A percentile compares a stretch with the other conserved stretches of the same genome.
These are phyloP conservation scores for Matsumurasca onukii DNA, from an alignment of 1,140 invertebrate genomes.

Conservation along the genomic window DNA sequence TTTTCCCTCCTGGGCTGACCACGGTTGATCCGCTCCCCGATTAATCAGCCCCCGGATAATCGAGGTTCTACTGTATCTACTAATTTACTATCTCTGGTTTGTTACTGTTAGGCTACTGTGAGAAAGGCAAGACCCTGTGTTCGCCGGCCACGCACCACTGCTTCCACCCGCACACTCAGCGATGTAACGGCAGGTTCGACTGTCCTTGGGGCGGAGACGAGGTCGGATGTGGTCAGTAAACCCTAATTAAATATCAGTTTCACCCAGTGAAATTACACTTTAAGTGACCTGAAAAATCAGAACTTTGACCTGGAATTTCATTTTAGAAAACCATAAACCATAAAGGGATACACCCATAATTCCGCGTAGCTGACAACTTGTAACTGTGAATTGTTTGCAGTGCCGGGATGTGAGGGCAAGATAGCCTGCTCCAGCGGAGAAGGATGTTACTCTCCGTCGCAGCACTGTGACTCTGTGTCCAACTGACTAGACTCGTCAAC, in stretches of 20 bases:
- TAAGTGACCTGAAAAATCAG: no score
- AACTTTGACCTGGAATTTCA: no score
- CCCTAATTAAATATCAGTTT: conserved; percentile 8
- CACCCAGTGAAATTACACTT: no score
- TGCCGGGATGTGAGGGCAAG: conserved; percentile 9
- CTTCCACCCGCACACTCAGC: conserved; percentile 24
- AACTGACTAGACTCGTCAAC: conserved; percentile 35
- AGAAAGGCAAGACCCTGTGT: conserved; percentile 31
- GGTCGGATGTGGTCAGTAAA: conserved; percentile 38
- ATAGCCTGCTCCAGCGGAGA: conserved; percentile 36
- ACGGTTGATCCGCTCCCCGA: no score
- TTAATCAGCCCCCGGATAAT: no score
- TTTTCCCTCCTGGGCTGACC: no score
- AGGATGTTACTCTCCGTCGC: conserved; percentile 32
- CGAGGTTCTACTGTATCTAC: no score
- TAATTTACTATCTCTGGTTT: no score
- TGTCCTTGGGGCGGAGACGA: conserved; percentile 40
- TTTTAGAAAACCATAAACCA: no score
- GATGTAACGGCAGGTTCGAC: conserved; percentile 36
- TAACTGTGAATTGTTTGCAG: no score
- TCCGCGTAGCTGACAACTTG: no score
- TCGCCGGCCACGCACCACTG: conserved; percentile 27
- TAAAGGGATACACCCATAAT: no score
- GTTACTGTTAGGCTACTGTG: conserved; percentile 36
- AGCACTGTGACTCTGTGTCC: conserved; percentile 25